A percentile compares a stretch with the other conserved stretches of the same genome.
Conservation (phyloP, 1,140 invertebrate species). For the Lethrus apterus region DNA sequence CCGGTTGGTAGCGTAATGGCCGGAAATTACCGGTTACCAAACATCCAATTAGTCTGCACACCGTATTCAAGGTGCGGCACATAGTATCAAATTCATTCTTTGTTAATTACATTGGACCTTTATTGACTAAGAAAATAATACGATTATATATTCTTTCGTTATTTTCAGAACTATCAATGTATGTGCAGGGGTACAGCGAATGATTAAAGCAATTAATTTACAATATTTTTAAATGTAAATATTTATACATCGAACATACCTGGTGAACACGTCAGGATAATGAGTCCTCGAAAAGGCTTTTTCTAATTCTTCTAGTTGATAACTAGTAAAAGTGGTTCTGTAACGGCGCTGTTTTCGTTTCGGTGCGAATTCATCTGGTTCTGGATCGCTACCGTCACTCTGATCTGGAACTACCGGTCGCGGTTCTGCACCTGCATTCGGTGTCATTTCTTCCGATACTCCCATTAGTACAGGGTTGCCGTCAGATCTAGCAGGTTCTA, state of each 20-base stretch:
- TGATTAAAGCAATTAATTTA: too few species aligned
- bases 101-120: constrained; percentile 9
- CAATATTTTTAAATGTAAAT: too few species aligned
- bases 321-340: constrained; percentile 90
- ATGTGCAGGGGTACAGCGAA: background rate
- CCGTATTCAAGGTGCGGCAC: constrained; percentile 13
- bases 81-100: background rate
- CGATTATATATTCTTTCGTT: too few species aligned
- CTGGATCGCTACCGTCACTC: constrained; percentile 63
- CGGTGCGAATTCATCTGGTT: constrained; percentile 72
- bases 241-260: constrained; percentile 68
- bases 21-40: constrained; percentile 25
- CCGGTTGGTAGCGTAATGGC: constrained; percentile 23
- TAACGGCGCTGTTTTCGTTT: constrained; percentile 89
- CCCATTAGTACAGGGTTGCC: constrained; percentile 36
- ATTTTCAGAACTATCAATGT: too few species aligned
- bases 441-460: constrained; percentile 38
- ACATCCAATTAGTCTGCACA: constrained; percentile 16
- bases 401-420: constrained; percentile 23
- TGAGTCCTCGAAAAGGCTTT: constrained; percentile 96
- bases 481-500: constrained; percentile 35
- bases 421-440: constrained; percentile 34
- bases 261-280: constrained; percentile 96
- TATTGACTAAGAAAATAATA: constrained; percentile 11
- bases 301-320: constrained; percentile 93